These are phyloP conservation scores for western clawed frog (Xenopus tropicalis) DNA, from an alignment of 2,113 vertebrate genomes.

Conservation along the genomic window DNA sequence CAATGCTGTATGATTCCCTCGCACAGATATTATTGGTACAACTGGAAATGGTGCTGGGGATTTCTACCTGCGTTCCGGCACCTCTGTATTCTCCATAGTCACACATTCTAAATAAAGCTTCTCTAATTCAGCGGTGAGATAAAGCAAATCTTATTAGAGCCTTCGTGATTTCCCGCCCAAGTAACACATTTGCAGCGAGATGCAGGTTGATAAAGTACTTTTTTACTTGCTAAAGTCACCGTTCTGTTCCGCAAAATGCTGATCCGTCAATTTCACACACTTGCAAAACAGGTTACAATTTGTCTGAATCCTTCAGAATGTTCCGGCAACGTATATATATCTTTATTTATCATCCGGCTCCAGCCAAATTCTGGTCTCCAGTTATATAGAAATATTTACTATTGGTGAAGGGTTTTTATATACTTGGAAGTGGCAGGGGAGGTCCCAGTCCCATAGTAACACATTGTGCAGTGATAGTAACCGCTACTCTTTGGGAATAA, in stretches of 20 bases:
- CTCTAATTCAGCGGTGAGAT: slow-evolving; percentile 26
- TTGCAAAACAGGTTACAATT: slow-evolving; percentile 38
- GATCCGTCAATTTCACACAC: slow-evolving; percentile 30
- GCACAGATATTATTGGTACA: too few species aligned
- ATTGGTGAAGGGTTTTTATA: background rate
- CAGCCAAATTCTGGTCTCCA: background rate
- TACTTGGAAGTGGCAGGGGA: too few species aligned
- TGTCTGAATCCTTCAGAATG: slow-evolving; percentile 26
- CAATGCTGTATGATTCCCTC: too few species aligned
- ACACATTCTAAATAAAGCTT: slow-evolving; percentile 36
- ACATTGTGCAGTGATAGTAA: too few species aligned
- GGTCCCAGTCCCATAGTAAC: too few species aligned
- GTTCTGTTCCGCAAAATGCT: slow-evolving; percentile 30
- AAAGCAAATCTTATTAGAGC: slow-evolving; percentile 36
- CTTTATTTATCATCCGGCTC: background rate
- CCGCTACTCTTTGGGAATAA: too few species aligned
- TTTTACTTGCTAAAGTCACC: slow-evolving; percentile 26
- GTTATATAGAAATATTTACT: background rate
- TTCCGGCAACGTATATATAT: slow-evolving; percentile 3
- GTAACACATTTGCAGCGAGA: slow-evolving; percentile 24
- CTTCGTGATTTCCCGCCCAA: slow-evolving; percentile 30
- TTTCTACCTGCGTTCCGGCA: too few species aligned
- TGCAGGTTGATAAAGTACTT: slow-evolving; percentile 28
- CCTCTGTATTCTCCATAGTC: slow-evolving; percentile 22
- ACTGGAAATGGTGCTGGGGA: too few species aligned